These are phyloP conservation scores for Ethmia dodecea DNA, from an alignment of 2,888 invertebrate species.

Conservation along the genomic window DNA sequence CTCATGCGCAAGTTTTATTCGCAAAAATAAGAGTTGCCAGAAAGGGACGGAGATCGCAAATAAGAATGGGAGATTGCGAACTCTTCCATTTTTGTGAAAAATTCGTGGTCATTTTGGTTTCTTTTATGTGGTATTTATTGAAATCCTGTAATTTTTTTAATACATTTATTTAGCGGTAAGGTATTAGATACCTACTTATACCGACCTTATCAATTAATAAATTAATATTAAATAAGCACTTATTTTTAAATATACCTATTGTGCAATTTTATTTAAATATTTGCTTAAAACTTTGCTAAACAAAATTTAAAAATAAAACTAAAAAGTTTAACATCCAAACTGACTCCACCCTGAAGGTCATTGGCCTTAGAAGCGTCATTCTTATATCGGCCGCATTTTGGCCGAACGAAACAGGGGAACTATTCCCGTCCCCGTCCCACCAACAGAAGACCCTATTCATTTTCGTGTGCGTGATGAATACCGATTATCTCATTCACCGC, in stretches of 20 bases:
- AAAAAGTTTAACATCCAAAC: conserved; percentile 36
- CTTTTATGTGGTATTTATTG: no score
- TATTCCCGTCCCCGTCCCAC: conserved; percentile 48
- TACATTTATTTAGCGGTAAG: no score
- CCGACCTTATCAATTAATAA: no score
- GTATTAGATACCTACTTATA: no score
- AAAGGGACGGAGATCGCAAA: no score
- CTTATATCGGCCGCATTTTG: conserved; percentile 75
- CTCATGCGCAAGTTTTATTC: conserved; percentile 43
- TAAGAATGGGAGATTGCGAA: no score
- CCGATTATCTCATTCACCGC: conserved; percentile 64
- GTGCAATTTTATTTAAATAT: neutral
- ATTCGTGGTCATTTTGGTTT: no score
- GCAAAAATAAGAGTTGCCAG: conserved; percentile 31
- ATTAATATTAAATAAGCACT: no score
- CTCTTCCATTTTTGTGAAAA: no score
- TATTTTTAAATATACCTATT: neutral
- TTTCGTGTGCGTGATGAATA: conserved; percentile 70
- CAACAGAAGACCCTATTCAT: conserved; percentile 43
- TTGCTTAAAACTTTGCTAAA: no score
- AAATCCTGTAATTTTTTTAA: no score
- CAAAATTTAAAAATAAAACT: conserved; percentile 25
- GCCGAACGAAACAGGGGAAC: conserved; percentile 56
- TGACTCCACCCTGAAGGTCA: conserved; percentile 53
- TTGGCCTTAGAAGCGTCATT: conserved; percentile 70